phyloP scores from a whole-genome alignment of 2,888 invertebrate species.

The Xestia rhomboidea region DNA sequence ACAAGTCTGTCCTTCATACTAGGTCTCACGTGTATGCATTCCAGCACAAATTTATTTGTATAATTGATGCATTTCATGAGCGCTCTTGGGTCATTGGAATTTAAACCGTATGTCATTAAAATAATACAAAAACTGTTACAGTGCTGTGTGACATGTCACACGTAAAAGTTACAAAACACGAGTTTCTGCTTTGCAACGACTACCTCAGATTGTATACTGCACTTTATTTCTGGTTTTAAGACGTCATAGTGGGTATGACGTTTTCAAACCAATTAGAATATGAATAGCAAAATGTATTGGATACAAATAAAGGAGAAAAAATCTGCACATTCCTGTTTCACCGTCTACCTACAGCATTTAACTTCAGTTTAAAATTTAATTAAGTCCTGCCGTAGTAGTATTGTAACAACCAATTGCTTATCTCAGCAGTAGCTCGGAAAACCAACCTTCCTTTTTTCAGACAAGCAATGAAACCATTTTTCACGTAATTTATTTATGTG shows the following conservation, averaged over 20 bases:
- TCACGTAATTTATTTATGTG: neutral
- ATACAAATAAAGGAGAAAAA: neutral
- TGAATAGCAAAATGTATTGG: neutral
- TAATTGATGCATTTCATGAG: neutral
- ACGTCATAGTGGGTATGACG: neutral
- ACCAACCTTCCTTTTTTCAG: slow-evolving; percentile 21
- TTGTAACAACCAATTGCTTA: slow-evolving; percentile 36
- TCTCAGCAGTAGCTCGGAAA: slow-evolving; percentile 22
- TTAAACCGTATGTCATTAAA: neutral
- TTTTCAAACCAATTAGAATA: neutral
- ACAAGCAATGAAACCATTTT: slow-evolving; percentile 6
- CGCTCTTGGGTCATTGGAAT: neutral
- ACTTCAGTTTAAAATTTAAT: slow-evolving; percentile 22
- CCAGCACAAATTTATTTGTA: neutral
- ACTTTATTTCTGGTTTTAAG: neutral
- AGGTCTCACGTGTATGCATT: neutral
- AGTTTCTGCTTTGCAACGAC: neutral
- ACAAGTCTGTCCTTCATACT: neutral
- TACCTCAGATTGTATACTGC: neutral
- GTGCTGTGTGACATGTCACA: neutral
- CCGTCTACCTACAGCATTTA: neutral
- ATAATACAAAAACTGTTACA: neutral
- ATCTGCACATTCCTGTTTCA: slow-evolving; percentile 2
- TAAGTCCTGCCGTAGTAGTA: slow-evolving; percentile 15
- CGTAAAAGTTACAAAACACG: neutral